phyloP scores from a whole-genome alignment of 2,113 vertebrate genomes.

The Jaculus jaculus region DNA sequence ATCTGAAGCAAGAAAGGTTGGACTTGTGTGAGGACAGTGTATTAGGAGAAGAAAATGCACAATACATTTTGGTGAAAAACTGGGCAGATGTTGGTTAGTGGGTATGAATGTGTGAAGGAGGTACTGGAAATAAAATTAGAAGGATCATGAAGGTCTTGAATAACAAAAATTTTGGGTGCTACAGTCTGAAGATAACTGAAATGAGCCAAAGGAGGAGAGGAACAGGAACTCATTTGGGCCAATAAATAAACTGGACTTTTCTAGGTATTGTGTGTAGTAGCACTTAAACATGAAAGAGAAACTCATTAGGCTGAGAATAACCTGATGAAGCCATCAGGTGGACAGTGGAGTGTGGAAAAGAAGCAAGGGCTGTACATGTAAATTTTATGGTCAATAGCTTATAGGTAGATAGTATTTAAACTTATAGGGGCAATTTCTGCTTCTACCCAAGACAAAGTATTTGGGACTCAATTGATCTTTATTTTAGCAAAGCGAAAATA shows the following conservation, averaged over 20 bases:
- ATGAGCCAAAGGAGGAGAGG: not conserved
- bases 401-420: not conserved
- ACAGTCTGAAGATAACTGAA: not conserved
- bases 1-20: not conserved
- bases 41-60: too few relatives aligned
- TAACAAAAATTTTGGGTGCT: rapidly evolving
- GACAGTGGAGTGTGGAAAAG: too few relatives aligned
- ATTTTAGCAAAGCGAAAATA: not conserved
- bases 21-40: not conserved
- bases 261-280: rapidly evolving
- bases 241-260: not conserved
- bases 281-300: not conserved
- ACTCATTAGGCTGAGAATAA: too few relatives aligned
- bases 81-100: too few relatives aligned
- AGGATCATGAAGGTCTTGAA: not conserved
- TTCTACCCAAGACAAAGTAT: not conserved
- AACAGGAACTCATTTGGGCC: rapidly evolving
- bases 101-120: not conserved
- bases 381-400: not conserved
- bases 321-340: too few relatives aligned
- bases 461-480: not conserved
- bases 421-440: not conserved
- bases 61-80: not conserved
- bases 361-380: not conserved
- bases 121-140: rapidly evolving